phyloP scores from a whole-genome alignment of 2,888 invertebrate genomes.

The Tortricodes alternella region DNA sequence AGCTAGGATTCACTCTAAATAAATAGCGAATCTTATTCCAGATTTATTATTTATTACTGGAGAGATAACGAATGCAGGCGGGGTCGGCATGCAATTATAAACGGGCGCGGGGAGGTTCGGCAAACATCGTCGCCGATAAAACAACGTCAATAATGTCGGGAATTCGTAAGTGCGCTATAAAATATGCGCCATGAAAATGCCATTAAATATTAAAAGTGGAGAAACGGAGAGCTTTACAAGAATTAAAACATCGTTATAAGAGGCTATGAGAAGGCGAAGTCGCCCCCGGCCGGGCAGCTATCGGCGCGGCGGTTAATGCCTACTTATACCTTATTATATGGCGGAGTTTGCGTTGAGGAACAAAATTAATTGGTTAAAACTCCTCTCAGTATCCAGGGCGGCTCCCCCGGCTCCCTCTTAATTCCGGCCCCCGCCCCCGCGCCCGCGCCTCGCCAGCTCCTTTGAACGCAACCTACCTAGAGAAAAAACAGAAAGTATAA shows the following conservation, averaged over 20 bases:
- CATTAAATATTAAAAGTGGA: slow-evolving; percentile 83
- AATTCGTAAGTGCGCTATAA: slow-evolving; percentile 79
- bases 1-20: background rate
- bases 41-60: background rate
- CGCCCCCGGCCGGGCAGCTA: slow-evolving; percentile 77
- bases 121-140: slow-evolving; percentile 63
- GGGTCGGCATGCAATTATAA: slow-evolving; percentile 42
- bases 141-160: slow-evolving; percentile 71
- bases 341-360: slow-evolving; percentile 84
- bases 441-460: slow-evolving; percentile 72
- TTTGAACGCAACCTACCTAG: slow-evolving; percentile 83
- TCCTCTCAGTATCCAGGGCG: slow-evolving; percentile 83
- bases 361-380: slow-evolving; percentile 85
- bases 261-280: slow-evolving; percentile 69
- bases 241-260: slow-evolving; percentile 82
- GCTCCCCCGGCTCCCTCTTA: slow-evolving; percentile 72
- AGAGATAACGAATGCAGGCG: background rate
- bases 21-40: background rate
- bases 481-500: slow-evolving; percentile 83
- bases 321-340: slow-evolving; percentile 83
- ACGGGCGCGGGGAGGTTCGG: slow-evolving; percentile 36
- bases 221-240: slow-evolving; percentile 83
- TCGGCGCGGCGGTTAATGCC: slow-evolving; percentile 82
- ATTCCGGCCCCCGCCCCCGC: slow-evolving; percentile 64
- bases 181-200: slow-evolving; percentile 80